phyloP scores from a whole-genome alignment of 2,113 vertebrate genomes.

The Aldabrachelys gigantea region DNA sequence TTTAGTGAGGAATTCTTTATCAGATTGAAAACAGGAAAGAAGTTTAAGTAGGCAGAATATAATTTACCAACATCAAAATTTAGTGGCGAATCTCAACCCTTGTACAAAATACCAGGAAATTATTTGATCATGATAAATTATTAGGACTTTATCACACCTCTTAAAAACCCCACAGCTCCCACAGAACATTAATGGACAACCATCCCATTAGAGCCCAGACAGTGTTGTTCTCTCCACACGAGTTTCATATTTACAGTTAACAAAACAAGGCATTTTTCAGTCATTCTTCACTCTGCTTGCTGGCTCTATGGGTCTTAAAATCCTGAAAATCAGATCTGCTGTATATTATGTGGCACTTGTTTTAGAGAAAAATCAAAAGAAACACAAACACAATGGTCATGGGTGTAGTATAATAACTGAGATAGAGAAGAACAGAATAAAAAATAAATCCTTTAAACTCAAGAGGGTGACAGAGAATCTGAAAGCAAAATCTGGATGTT shows the following conservation, averaged over 20 bases:
- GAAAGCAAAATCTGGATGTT: not conserved
- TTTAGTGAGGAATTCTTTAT: not conserved
- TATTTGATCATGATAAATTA: not conserved
- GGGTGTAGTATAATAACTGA: not conserved
- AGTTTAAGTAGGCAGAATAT: rapidly evolving
- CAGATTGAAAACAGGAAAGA: not conserved
- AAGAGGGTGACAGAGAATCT: not conserved
- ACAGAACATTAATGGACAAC: not conserved
- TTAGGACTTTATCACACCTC: not conserved
- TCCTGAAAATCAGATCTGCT: not conserved
- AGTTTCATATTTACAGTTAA: not conserved
- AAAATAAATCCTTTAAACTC: not conserved
- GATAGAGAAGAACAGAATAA: not conserved
- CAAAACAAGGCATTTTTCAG: not conserved
- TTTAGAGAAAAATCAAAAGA: not conserved
- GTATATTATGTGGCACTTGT: not conserved
- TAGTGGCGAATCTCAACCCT: not conserved
- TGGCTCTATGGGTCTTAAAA: not conserved
- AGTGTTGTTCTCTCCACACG: not conserved
- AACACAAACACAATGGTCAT: not conserved
- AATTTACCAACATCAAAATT: rapidly evolving
- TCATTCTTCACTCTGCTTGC: not conserved
- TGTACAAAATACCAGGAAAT: not conserved
- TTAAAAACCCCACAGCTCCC: not conserved
- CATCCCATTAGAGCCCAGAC: not conserved